Evolutionary conservation across 2,113 vertebrate genomes (phyloP).

Genomic region (Oenanthe oenanthe): DNA sequence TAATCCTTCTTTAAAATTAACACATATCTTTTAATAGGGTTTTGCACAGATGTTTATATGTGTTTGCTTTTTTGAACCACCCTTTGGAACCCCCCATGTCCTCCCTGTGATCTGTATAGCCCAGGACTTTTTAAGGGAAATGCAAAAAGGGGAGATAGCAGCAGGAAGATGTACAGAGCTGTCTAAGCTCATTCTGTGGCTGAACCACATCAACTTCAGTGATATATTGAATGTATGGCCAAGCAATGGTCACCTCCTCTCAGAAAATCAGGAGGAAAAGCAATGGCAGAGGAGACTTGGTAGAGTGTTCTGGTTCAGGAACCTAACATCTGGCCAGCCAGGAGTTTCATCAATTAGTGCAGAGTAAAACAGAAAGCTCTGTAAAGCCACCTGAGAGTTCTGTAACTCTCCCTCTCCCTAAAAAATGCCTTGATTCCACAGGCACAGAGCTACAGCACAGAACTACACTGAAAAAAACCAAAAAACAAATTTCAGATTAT

Average conservation of each 20-base stretch:
- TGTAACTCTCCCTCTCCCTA: neutral
- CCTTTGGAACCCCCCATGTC: neutral
- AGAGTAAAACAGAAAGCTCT: neutral
- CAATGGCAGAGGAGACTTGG: neutral
- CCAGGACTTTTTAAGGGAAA: neutral
- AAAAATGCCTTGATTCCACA: neutral
- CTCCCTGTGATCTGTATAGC: neutral
- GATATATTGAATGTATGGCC: fast-evolving
- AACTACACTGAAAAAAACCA: neutral
- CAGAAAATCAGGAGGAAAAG: neutral
- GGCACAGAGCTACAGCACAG: neutral
- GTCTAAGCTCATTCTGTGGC: neutral
- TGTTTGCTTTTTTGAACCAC: neutral
- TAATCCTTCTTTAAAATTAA: neutral
- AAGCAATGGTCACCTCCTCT: neutral
- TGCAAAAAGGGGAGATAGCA: neutral
- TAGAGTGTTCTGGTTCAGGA: neutral
- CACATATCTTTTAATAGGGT: neutral
- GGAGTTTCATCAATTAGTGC: neutral
- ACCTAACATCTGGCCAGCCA: neutral
- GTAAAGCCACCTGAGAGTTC: neutral
- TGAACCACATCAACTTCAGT: neutral
- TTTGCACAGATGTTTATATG: neutral
- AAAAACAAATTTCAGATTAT: neutral
- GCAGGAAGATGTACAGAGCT: neutral